phyloP scores from a whole-genome alignment of 2,888 invertebrate genomes.

The Rotaria macrura region DNA sequence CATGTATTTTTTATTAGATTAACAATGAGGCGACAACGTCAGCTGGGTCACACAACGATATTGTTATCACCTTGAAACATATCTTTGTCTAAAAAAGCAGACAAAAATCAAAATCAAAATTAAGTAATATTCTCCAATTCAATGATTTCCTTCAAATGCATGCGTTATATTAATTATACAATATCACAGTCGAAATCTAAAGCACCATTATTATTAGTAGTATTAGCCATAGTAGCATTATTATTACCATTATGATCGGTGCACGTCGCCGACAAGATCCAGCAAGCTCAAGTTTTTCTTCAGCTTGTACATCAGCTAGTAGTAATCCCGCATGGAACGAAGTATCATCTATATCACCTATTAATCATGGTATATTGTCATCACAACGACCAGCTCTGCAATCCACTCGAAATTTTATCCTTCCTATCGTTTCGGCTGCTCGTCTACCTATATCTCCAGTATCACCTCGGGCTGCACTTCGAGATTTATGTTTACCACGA shows the following conservation, averaged over 20 bases:
- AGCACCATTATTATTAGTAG: not conserved
- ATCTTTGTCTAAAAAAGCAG: not conserved
- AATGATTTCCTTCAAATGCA: not conserved
- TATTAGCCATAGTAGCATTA: not conserved
- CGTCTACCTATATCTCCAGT: not conserved
- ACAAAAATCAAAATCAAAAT: not conserved
- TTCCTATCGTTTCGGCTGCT: not conserved
- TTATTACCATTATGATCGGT: not conserved
- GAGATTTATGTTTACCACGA: not conserved
- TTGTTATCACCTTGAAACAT: not conserved
- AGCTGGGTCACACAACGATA: not conserved
- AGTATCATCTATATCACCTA: not conserved
- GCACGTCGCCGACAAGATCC: not conserved
- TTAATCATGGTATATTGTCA: not conserved
- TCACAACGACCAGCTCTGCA: not conserved
- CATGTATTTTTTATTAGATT: not conserved
- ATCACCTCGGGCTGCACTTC: not conserved
- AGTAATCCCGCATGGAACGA: not conserved
- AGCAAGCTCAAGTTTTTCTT: not conserved
- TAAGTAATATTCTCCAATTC: not conserved
- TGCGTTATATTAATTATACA: not conserved
- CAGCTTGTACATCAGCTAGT: not conserved
- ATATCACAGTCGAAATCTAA: not conserved
- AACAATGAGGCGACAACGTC: not conserved
- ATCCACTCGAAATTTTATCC: not conserved